These are phyloP conservation scores for Arremon brunneinucha DNA, from an alignment of 2,797 vertebrate species.

Conservation along the genomic window DNA sequence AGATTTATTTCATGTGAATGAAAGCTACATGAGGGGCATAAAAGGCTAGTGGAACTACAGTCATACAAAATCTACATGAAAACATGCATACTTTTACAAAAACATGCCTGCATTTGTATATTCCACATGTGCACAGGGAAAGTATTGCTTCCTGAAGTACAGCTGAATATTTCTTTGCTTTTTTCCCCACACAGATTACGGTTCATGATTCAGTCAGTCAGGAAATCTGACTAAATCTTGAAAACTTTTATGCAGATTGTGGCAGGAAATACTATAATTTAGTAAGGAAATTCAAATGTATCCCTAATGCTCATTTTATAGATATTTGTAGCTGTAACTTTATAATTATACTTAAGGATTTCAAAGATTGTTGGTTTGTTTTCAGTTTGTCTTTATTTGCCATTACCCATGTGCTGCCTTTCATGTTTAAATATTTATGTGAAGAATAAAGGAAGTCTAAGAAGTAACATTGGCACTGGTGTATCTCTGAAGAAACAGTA, in stretches of 20 bases:
- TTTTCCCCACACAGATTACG: neutral
- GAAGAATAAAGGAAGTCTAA: neutral
- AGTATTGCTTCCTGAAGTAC: neutral
- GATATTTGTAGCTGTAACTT: neutral
- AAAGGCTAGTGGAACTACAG: neutral
- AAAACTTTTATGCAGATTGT: neutral
- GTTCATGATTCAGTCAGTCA: neutral
- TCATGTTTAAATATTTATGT: neutral
- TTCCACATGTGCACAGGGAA: neutral
- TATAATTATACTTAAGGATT: neutral
- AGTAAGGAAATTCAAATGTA: neutral
- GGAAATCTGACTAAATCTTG: neutral
- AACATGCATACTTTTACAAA: neutral
- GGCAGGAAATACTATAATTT: neutral
- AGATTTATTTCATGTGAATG: neutral
- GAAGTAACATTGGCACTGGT: neutral
- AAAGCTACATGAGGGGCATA: neutral
- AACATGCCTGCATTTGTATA: fast-evolving
- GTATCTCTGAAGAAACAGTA: neutral
- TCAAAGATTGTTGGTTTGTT: neutral
- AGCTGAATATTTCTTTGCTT: neutral
- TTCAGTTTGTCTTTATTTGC: neutral
- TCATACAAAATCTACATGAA: neutral
- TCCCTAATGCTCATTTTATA: neutral
- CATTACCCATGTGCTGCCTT: neutral